Percentiles rank a stretch among this genome's conserved stretches.
Conservation (phyloP, 2,113 vertebrate genomes). For the Phaetusa simplex region DNA sequence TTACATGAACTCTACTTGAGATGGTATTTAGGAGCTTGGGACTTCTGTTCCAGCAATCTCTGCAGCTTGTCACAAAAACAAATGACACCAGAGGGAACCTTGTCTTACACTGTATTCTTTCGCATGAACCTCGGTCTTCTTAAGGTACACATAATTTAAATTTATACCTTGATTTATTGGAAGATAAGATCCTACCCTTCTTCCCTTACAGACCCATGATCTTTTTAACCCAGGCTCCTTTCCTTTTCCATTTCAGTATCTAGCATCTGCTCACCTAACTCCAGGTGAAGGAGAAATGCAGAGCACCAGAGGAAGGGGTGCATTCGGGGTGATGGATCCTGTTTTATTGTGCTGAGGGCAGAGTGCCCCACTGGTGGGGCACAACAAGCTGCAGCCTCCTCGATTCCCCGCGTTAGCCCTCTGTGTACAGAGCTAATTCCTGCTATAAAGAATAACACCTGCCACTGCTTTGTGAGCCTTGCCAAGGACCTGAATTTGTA, state of each 20-base stretch:
- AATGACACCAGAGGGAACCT: neutral
- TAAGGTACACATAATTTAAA: conserved; percentile 59
- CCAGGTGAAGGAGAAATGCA: neutral
- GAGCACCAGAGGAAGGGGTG: neutral
- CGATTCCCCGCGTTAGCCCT: neutral
- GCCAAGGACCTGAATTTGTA: neutral
- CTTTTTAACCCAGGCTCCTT: neutral
- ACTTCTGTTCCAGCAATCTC: conserved; percentile 45
- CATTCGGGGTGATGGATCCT: neutral
- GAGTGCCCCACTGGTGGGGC: neutral
- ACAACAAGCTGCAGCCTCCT: neutral
- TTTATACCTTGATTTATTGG: conserved; percentile 49
- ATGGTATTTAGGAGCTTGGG: conserved; percentile 16
- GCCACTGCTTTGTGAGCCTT: neutral
- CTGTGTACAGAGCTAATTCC: neutral
- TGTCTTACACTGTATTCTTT: conserved; percentile 34
- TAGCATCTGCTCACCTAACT: neutral
- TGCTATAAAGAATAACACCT: neutral
- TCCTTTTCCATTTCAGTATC: neutral
- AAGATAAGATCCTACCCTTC: neutral
- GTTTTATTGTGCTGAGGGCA: neutral
- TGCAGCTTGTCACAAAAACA: conserved; percentile 48
- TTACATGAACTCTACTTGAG: conserved; percentile 28
- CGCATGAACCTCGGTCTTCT: conserved; percentile 53
- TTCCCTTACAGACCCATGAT: neutral